Conservation (phyloP, 92 coral and sea anemone genomes). For the Porites rus region DNA sequence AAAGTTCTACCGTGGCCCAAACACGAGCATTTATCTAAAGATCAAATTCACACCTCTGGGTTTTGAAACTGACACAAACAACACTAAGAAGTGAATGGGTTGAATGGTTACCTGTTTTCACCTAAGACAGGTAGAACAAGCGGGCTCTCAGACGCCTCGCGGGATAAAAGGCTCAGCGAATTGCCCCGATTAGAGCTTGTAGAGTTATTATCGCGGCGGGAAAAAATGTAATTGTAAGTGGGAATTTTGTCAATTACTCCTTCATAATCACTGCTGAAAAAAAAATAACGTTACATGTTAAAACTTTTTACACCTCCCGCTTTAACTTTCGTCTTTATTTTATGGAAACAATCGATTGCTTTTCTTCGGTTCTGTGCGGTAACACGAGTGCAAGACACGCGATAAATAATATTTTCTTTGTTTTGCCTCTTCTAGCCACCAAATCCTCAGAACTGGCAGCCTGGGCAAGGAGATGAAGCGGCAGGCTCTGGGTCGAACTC, state of each 20-base stretch:
- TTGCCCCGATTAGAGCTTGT: constrained; percentile 17
- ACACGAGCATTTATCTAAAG: constrained; percentile 81
- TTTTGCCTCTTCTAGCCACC: constrained; percentile 65
- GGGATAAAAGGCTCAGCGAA: constrained; percentile 18
- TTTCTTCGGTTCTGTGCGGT: constrained; percentile 55
- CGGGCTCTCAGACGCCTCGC: constrained; percentile 50
- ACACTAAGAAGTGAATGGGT: constrained; percentile 27
- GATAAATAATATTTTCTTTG: constrained; percentile 65
- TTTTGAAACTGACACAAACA: constrained; percentile 76
- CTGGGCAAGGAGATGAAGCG: constrained; percentile 80
- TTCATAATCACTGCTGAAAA: constrained; percentile 70
- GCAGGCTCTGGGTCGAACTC: constrained; percentile 84
- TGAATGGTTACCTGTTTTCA: constrained; percentile 52
- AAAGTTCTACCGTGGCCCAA: constrained; percentile 77
- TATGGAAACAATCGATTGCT: constrained; percentile 78
- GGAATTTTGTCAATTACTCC: constrained; percentile 73
- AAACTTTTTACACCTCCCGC: constrained; percentile 64
- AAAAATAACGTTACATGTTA: constrained; percentile 81
- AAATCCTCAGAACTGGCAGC: constrained; percentile 85
- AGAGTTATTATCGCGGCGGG: constrained; percentile 45
- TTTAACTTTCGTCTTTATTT: constrained; percentile 86
- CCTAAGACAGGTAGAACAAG: constrained; percentile 55
- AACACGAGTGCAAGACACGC: constrained; percentile 82
- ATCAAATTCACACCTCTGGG: constrained; percentile 89
- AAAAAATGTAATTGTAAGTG: constrained; percentile 50